Percentiles rank a stretch among this genome's conserved stretches.
phyloP scores from a whole-genome alignment of 2,888 invertebrate genomes.

The Griposia aprilina region DNA sequence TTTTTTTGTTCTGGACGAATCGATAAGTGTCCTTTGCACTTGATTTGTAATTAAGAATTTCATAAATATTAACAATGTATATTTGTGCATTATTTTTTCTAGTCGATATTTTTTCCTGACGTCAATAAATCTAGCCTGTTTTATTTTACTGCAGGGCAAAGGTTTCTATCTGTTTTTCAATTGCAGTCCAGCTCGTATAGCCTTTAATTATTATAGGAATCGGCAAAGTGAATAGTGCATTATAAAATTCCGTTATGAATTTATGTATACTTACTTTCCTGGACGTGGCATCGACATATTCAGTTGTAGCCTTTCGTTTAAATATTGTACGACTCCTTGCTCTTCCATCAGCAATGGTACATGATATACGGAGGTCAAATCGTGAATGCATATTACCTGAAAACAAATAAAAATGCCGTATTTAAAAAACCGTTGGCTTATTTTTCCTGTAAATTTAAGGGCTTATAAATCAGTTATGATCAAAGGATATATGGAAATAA shows the following conservation, averaged over 20 bases:
- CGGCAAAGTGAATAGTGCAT: neutral
- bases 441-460: neutral
- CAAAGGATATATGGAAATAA: neutral
- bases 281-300: slow-evolving; percentile 93
- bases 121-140: too few species aligned
- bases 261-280: slow-evolving; percentile 87
- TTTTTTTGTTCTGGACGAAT: slow-evolving; percentile 3
- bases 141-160: too few species aligned
- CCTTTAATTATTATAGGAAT: too few species aligned
- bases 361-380: slow-evolving; percentile 98
- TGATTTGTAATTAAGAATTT: neutral
- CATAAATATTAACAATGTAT: neutral
- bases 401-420: slow-evolving; percentile 23
- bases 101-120: too few species aligned
- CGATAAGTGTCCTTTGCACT: slow-evolving; percentile 7
- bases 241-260: slow-evolving; percentile 7
- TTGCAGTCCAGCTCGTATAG: neutral
- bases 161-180: neutral
- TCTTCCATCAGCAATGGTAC: slow-evolving; percentile 98
- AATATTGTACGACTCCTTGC: slow-evolving; percentile 96
- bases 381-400: slow-evolving; percentile 98
- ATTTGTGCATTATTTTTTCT: neutral
- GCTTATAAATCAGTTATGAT: neutral
- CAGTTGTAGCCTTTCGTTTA: slow-evolving; percentile 95
- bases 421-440: neutral